Conservation (phyloP, 2,888 invertebrate species). For the Sepiola atlantica region DNA sequence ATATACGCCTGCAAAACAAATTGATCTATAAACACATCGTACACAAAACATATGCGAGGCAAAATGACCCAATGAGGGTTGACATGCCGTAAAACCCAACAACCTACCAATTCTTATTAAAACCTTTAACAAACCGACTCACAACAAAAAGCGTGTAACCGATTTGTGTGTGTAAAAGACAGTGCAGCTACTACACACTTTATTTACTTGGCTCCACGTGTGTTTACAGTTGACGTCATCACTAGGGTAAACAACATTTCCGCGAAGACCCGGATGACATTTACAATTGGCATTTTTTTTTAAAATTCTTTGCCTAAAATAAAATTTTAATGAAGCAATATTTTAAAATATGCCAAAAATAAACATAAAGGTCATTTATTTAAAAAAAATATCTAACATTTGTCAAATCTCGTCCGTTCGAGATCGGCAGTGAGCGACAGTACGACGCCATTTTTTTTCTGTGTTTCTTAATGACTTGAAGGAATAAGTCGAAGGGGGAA, state of each 20-base stretch:
- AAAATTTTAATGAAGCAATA: neutral
- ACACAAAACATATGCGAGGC: no score
- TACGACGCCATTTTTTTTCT: constrained; percentile 41
- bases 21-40: no score
- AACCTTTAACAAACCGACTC: no score
- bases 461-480: constrained; percentile 41
- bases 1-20: no score
- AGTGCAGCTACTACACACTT: neutral
- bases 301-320: neutral
- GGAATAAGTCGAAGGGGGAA: constrained; percentile 38
- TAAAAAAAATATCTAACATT: neutral
- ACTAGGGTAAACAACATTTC: constrained; percentile 42
- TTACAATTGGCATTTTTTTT: neutral
- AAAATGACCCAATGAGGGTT: no score
- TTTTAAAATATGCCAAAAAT: neutral
- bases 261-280: neutral
- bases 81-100: no score
- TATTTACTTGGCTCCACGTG: constrained; percentile 37
- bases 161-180: no score
- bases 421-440: constrained; percentile 1
- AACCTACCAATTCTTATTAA: no score
- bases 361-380: neutral
- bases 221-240: constrained; percentile 45
- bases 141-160: no score
- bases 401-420: constrained; percentile 38